phyloP scores from a whole-genome alignment of 2,113 vertebrate genomes.

The Sinocyclocheilus anophthalmus region DNA sequence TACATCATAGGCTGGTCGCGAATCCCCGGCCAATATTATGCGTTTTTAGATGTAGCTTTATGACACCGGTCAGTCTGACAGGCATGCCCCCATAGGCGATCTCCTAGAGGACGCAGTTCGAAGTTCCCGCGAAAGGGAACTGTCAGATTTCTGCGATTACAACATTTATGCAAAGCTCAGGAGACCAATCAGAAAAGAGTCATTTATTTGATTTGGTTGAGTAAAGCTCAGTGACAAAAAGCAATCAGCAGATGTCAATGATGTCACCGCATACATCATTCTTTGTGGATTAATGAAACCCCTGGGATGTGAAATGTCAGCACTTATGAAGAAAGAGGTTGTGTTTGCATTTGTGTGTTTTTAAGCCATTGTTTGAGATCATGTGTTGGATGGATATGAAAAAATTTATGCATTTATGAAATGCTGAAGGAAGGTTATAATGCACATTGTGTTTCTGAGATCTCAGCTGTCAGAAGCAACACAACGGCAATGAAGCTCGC shows the following conservation, averaged over 20 bases:
- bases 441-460: conserved; percentile 53
- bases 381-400: background rate
- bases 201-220: background rate
- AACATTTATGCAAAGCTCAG: conserved; percentile 33
- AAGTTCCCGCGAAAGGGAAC: background rate
- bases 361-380: background rate
- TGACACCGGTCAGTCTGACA: too few species aligned
- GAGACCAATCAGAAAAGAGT: conserved; percentile 57
- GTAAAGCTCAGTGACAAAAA: background rate
- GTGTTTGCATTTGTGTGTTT: background rate
- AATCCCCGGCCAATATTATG: too few species aligned
- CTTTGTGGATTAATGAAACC: conserved; percentile 39
- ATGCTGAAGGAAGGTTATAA: background rate
- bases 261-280: conserved; percentile 53
- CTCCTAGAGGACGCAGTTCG: too few species aligned
- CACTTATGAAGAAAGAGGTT: background rate
- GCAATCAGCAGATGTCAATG: conserved; percentile 32
- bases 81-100: too few species aligned
- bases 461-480: conserved; percentile 59
- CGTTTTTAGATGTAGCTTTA: too few species aligned
- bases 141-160: conserved; percentile 50
- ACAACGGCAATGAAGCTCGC: background rate
- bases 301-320: conserved; percentile 33
- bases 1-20: too few species aligned
- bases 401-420: background rate